phyloP scores from a whole-genome alignment of 2,888 invertebrate genomes.

The Brenthis ino region DNA sequence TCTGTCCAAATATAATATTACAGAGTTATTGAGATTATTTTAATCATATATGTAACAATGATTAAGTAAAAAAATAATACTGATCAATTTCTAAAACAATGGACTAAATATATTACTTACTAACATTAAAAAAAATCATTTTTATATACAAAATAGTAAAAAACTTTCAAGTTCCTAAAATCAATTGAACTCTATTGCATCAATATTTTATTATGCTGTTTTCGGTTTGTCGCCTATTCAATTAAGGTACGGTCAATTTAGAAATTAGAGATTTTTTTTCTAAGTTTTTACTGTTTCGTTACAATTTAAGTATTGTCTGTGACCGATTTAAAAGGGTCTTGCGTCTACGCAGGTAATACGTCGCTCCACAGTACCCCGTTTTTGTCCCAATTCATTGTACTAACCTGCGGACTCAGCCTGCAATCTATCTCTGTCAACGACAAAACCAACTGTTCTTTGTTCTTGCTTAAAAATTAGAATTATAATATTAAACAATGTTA shows the following conservation, averaged over 20 bases:
- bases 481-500: conserved; percentile 59
- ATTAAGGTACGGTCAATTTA: conserved; percentile 8
- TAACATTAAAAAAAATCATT: too few relatives aligned
- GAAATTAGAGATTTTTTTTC: conserved; percentile 6
- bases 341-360: conserved; percentile 68
- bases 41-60: too few relatives aligned
- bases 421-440: conserved; percentile 74
- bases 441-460: conserved; percentile 66
- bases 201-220: neutral
- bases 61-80: too few relatives aligned
- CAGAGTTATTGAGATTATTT: too few relatives aligned
- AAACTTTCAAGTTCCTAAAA: neutral
- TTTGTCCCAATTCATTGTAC: conserved; percentile 65
- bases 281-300: conserved; percentile 44
- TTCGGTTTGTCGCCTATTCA: conserved; percentile 1
- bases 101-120: too few relatives aligned
- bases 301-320: conserved; percentile 49
- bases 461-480: conserved; percentile 77
- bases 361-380: conserved; percentile 59
- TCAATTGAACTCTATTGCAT: neutral
- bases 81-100: too few relatives aligned
- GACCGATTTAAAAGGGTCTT: conserved; percentile 67
- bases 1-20: too few relatives aligned
- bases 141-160: too few relatives aligned
- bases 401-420: conserved; percentile 53